A percentile compares a stretch with the other conserved stretches of the same genome.
phyloP scores from a whole-genome alignment of 2,888 invertebrate species.

The Antitype chi region DNA sequence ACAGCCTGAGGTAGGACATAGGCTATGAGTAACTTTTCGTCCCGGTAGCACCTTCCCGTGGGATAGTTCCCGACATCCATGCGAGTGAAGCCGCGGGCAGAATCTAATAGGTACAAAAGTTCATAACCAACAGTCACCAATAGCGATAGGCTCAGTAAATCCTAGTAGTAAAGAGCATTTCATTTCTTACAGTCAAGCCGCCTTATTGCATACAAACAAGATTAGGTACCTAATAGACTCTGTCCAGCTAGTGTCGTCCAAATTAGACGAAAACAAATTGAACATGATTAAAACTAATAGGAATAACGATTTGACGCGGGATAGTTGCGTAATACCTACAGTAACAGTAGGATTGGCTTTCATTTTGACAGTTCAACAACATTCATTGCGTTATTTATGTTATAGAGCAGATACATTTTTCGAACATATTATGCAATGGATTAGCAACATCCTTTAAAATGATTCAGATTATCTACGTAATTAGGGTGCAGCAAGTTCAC shows the following conservation, averaged over 20 bases:
- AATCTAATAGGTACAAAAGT: background rate
- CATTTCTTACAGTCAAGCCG: background rate
- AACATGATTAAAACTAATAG: constrained; percentile 43
- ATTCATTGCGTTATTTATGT: too few relatives aligned
- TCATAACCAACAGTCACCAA: background rate
- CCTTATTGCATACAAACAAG: constrained; percentile 14
- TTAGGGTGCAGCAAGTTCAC: too few relatives aligned
- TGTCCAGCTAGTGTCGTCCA: background rate
- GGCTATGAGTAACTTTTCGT: background rate
- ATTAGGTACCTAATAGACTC: constrained; percentile 7
- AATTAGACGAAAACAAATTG: constrained; percentile 35
- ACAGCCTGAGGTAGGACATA: background rate
- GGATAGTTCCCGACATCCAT: background rate
- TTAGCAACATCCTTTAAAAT: too few relatives aligned
- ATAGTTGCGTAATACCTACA: too few relatives aligned
- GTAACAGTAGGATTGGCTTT: too few relatives aligned
- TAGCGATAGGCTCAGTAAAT: background rate
- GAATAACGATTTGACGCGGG: background rate
- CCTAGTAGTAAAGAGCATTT: background rate
- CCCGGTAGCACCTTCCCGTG: background rate
- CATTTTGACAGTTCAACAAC: too few relatives aligned
- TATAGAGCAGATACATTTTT: too few relatives aligned
- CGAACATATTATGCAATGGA: too few relatives aligned
- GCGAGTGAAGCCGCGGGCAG: background rate
- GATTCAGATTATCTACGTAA: too few relatives aligned